These are phyloP conservation scores for Alloplasta piceator DNA, from an alignment of 2,888 invertebrate species.

Conservation along the genomic window DNA sequence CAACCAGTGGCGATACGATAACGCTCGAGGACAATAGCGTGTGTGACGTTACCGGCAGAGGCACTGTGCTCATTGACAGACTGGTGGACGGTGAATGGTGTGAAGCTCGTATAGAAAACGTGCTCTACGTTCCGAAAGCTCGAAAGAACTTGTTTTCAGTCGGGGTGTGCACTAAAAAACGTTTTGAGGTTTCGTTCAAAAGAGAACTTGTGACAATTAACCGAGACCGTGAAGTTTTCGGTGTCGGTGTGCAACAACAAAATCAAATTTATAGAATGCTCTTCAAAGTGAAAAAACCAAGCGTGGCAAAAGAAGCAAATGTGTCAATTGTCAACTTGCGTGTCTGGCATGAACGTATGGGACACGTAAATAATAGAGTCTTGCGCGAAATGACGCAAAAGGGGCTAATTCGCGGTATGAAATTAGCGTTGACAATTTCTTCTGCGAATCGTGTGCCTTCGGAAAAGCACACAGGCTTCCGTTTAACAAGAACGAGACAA, in stretches of 20 bases:
- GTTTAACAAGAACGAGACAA: slow-evolving; percentile 43
- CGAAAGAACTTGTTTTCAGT: slow-evolving; percentile 69
- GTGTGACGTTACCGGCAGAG: slow-evolving; percentile 50
- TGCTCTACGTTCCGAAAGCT: slow-evolving; percentile 66
- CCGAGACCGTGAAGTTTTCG: slow-evolving; percentile 7
- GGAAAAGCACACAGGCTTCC: too few relatives aligned
- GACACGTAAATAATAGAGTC: slow-evolving; percentile 54
- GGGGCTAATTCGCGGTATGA: slow-evolving; percentile 34
- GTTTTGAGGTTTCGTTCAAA: slow-evolving; percentile 47
- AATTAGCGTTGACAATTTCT: slow-evolving; percentile 52
- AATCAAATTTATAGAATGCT: slow-evolving; percentile 62
- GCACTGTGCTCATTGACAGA: slow-evolving; percentile 58
- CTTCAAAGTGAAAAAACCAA: slow-evolving; percentile 27
- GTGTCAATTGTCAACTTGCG: slow-evolving; percentile 24
- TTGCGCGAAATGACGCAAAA: slow-evolving; percentile 39
- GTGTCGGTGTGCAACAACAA: slow-evolving; percentile 48
- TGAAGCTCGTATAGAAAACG: slow-evolving; percentile 57
- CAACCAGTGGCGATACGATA: slow-evolving; percentile 16
- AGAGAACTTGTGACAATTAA: slow-evolving; percentile 17
- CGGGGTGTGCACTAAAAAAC: slow-evolving; percentile 55
- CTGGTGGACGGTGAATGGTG: slow-evolving; percentile 54
- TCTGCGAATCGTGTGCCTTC: slow-evolving; percentile 69
- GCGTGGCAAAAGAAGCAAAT: slow-evolving; percentile 19
- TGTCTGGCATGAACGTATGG: slow-evolving; percentile 65
- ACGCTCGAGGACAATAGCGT: slow-evolving; percentile 55